Conservation (phyloP, 2,797 vertebrate genomes). For the Sorex maritimensis region DNA sequence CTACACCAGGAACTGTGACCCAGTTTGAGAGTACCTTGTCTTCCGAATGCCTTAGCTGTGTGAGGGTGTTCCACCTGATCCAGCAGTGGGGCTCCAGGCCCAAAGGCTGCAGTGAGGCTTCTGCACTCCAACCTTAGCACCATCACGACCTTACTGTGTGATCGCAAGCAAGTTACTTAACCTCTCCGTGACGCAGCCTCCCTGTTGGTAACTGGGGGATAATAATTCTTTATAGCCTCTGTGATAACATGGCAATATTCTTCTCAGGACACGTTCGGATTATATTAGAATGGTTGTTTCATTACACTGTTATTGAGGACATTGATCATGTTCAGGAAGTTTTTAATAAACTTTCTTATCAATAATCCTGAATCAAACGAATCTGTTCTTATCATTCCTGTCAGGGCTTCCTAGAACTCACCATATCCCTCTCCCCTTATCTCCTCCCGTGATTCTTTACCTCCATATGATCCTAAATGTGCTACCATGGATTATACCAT, state of each 20-base stretch:
- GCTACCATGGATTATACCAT: neutral
- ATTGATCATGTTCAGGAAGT: neutral
- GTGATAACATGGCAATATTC: neutral
- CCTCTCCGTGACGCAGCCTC: constrained; percentile 22
- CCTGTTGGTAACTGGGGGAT: neutral
- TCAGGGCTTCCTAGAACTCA: neutral
- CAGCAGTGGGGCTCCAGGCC: neutral
- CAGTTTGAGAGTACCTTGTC: neutral
- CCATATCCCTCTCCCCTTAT: neutral
- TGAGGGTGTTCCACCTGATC: neutral
- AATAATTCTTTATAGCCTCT: neutral
- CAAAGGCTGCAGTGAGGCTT: neutral
- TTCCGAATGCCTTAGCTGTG: neutral
- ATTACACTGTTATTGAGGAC: neutral
- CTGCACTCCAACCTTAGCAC: too few species aligned
- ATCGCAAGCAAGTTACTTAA: neutral
- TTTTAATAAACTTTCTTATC: constrained; percentile 17
- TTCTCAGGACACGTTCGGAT: neutral
- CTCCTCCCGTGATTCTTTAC: neutral
- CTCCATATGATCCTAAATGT: neutral
- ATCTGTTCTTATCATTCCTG: neutral
- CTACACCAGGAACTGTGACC: neutral
- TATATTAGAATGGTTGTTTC: neutral
- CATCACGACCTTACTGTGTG: neutral
- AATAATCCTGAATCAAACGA: neutral